phyloP scores from a whole-genome alignment of 2,113 vertebrate genomes.

The Oncorhynchus mykiss region DNA sequence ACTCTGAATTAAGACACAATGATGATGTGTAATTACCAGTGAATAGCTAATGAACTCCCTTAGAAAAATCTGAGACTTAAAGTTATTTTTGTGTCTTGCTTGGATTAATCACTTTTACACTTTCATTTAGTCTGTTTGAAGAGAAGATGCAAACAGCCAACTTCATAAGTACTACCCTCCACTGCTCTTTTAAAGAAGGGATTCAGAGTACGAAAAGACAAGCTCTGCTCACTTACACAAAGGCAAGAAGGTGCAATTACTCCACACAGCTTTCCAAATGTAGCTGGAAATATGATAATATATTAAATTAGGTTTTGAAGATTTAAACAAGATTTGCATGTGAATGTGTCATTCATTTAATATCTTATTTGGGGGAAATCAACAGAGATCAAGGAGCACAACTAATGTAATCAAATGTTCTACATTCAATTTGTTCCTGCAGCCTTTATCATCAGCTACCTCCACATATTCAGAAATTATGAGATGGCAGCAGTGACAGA shows the following conservation, averaged over 20 bases:
- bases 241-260: not conserved
- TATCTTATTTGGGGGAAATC: not conserved
- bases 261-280: not conserved
- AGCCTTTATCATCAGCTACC: too few relatives aligned
- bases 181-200: too few relatives aligned
- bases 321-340: constrained; percentile 3
- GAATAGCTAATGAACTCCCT: too few relatives aligned
- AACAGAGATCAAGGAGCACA: not conserved
- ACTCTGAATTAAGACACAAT: too few relatives aligned
- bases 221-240: not conserved
- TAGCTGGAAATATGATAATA: constrained; percentile 1
- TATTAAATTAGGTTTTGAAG: not conserved
- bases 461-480: too few relatives aligned
- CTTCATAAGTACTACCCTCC: too few relatives aligned
- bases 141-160: too few relatives aligned
- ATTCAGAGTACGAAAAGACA: not conserved
- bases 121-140: too few relatives aligned
- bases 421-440: not conserved
- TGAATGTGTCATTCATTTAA: constrained; percentile 4
- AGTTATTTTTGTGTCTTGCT: too few relatives aligned
- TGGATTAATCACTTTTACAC: too few relatives aligned
- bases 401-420: not conserved
- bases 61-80: too few relatives aligned
- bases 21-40: too few relatives aligned
- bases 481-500: not conserved